A percentile compares a stretch with the other conserved stretches of the same genome.
These are phyloP conservation scores for Anolis sagrei DNA, from an alignment of 2,113 vertebrate genomes.

Conservation along the genomic window DNA sequence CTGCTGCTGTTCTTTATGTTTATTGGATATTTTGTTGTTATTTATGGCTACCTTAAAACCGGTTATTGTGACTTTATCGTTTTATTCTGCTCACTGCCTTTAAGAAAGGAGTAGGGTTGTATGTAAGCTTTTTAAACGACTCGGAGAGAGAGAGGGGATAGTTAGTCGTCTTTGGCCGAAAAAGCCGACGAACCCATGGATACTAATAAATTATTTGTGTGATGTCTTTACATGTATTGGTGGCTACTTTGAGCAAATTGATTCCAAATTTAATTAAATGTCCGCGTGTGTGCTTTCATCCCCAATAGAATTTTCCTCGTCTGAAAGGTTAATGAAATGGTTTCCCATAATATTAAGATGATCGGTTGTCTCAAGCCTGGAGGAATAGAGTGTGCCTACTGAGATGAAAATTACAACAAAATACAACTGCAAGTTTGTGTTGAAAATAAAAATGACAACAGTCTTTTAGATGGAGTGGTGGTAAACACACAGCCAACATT, in stretches of 20 bases:
- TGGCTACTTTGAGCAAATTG: slow-evolving; percentile 31
- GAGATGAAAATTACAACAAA: slow-evolving; percentile 23
- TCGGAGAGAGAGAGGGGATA: not conserved
- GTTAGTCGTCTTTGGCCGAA: not conserved
- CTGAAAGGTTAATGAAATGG: slow-evolving; percentile 16
- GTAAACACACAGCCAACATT: not conserved
- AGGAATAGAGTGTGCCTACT: not conserved
- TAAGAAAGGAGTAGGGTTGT: not conserved
- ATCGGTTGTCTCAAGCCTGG: not conserved
- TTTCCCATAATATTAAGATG: not conserved
- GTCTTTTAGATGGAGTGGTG: not conserved
- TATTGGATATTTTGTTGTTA: not conserved
- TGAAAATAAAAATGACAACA: slow-evolving; percentile 40
- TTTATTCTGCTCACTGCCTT: not conserved
- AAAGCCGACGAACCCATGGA: not conserved
- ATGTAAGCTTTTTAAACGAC: not conserved
- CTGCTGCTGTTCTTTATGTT: not conserved
- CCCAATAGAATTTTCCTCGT: slow-evolving; percentile 16
- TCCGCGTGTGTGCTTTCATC: not conserved
- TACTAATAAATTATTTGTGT: slow-evolving; percentile 21
- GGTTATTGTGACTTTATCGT: not conserved
- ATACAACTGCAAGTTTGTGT: slow-evolving; percentile 23
- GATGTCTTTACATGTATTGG: not conserved
- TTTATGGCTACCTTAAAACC: not conserved
- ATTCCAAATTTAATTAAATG: slow-evolving; percentile 33